These are phyloP conservation scores for Hoplodrina blanda DNA, from an alignment of 2,888 invertebrate species.

Conservation along the genomic window DNA sequence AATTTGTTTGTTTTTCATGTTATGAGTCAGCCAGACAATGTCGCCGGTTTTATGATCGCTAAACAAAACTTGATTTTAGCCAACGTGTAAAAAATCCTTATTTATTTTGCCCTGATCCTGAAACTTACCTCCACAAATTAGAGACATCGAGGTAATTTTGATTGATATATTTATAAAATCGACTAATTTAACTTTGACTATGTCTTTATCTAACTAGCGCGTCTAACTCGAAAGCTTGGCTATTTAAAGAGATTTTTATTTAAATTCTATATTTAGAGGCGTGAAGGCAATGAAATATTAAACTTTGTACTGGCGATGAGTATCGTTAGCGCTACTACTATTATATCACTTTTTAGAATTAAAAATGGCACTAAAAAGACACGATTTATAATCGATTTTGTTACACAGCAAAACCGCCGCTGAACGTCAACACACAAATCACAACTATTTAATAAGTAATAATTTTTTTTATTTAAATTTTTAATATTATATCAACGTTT, in stretches of 20 bases:
- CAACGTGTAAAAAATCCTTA: conserved; percentile 61
- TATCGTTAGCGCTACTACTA: conserved; percentile 81
- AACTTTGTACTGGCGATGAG: conserved; percentile 89
- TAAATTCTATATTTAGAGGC: conserved; percentile 79
- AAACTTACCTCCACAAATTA: conserved; percentile 88
- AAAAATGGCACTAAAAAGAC: conserved; percentile 90
- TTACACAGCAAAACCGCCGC: conserved; percentile 70
- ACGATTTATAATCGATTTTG: conserved; percentile 81
- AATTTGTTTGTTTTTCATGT: conserved; percentile 60
- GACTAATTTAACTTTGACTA: conserved; percentile 65
- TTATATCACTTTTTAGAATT: conserved; percentile 79
- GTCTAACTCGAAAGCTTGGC: conserved; percentile 81
- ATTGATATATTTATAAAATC: conserved; percentile 69
- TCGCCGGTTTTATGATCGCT: conserved; percentile 49
- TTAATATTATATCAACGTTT: conserved; percentile 64
- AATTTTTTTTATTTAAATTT: conserved; percentile 45
- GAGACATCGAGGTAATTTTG: conserved; percentile 80
- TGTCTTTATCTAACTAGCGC: conserved; percentile 80
- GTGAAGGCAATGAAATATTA: conserved; percentile 87
- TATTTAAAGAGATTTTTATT: conserved; percentile 67
- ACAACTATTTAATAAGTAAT: conserved; percentile 18
- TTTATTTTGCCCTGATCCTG: conserved; percentile 26
- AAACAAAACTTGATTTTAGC: conserved; percentile 57
- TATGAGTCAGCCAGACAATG: conserved; percentile 61
- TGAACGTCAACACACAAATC: conserved; percentile 63